Base-by-base conservation (phyloP, 2,797 vertebrate genomes). In the Spinibarbus caldwelli region DNA sequence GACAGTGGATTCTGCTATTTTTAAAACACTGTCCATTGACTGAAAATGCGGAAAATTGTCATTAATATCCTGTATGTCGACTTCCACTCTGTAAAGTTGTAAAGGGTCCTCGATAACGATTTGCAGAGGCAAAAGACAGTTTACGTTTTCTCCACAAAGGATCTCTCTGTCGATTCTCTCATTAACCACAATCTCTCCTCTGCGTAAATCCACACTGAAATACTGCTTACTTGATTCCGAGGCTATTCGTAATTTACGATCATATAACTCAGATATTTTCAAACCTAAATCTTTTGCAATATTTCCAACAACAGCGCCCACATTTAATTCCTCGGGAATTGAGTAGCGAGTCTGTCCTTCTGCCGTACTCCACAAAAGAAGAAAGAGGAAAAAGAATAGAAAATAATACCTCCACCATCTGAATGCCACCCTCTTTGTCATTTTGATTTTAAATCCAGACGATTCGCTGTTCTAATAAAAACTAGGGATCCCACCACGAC, bases 281-380 rank as follows among this genome's bases (percentile, higher is more conserved):
- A 94, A 78, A 34, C 89, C 90, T 26, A 95, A 87, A 85, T 94
- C 93, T 82, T 93, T 94, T 34, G 89, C 92, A 26, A 95, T 88
- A 90, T 93, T 94, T 76, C 93, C 93, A 86, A 95, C 90, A 41
- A 78, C 68, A 1, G 92, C 93, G n/a, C 92, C 92, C 72, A 88
- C 91, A 14, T 86, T 90, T 41, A 93, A 57, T 86, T 95, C 95
- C 89, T 95, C 94, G 3, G 91, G 91, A 90, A 95, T 90, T 0
- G 86, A 85, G 70, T 94, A 94, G 34, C 77, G 91, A 80, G 92
- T 89, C 45, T 94, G 92, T 67, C 91, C 91, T 82, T 85, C 77
- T 73, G 87, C 66, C 67, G 79, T 88, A 85, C 34, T 90, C 90
- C 91, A 91, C 70, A 88, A 83, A 59, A 90, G 87, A 86, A 91